Evolutionary conservation across 2,797 vertebrate genomes (phyloP).

Genomic region (Pogonophryne albipinna): DNA sequence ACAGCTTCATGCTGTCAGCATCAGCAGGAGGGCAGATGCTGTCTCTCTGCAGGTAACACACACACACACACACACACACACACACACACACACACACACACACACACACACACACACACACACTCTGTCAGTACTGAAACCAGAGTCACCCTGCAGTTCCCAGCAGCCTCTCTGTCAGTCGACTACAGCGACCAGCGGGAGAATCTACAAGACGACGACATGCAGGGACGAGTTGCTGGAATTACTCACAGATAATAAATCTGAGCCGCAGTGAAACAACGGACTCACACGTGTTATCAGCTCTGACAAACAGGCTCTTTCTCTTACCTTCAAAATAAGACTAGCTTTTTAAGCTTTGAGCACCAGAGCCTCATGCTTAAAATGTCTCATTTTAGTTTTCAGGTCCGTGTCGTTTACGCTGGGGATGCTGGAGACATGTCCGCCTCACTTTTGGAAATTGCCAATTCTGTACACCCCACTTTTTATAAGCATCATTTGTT

Average conservation of each 20-base stretch:
- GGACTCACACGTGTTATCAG: background rate
- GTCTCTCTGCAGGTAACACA: conserved; percentile 77
- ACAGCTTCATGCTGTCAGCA: conserved; percentile 85
- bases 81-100: background rate
- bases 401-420: background rate
- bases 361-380: background rate
- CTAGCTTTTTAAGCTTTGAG: background rate
- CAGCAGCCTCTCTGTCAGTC: conserved; percentile 7
- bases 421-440: too few species aligned
- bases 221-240: background rate
- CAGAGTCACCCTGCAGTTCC: background rate
- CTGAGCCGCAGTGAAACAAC: conserved; percentile 8
- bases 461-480: too few species aligned
- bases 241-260: conserved; percentile 1
- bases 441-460: too few species aligned
- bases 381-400: background rate
- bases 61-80: background rate
- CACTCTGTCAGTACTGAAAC: background rate
- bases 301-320: background rate
- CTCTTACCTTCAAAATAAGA: background rate
- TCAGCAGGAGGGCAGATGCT: conserved; percentile 86
- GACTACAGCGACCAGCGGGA: background rate
- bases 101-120: background rate
- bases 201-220: background rate
- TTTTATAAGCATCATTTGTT: too few species aligned